A percentile compares a stretch with the other conserved stretches of the same genome.
These are phyloP conservation scores for Augiades crinisus DNA, from an alignment of 2,888 invertebrate genomes.

Conservation along the genomic window DNA sequence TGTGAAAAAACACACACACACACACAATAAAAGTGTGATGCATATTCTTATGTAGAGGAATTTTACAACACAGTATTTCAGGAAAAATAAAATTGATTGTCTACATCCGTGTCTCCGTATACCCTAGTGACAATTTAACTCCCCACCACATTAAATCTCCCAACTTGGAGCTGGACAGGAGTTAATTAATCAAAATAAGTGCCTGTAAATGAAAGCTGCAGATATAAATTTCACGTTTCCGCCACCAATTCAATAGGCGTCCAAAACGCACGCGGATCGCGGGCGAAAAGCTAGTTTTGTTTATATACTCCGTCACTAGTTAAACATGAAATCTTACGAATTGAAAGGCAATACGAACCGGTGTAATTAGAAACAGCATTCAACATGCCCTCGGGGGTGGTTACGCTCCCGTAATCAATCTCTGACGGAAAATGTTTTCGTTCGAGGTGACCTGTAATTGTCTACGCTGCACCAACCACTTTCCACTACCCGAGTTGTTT, in stretches of 20 bases:
- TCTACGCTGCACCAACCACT: conserved; percentile 1
- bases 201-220: neutral
- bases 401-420: conserved; percentile 15
- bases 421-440: conserved; percentile 15
- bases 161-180: no score
- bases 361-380: conserved; percentile 11
- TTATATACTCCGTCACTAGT: neutral
- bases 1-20: no score
- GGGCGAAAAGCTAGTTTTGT: neutral
- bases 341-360: conserved; percentile 1
- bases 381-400: conserved; percentile 8
- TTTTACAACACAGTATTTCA: no score
- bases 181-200: no score
- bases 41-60: no score
- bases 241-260: neutral
- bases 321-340: neutral
- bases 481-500: conserved; percentile 7
- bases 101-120: no score
- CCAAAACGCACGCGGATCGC: neutral
- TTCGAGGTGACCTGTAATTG: conserved; percentile 8
- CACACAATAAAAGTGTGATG: no score
- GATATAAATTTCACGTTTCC: neutral
- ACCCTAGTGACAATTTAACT: no score
- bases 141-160: no score
- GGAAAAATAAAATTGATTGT: no score